phyloP scores from a whole-genome alignment of 2,797 vertebrate genomes.

The Phrynocephalus forsythii region DNA sequence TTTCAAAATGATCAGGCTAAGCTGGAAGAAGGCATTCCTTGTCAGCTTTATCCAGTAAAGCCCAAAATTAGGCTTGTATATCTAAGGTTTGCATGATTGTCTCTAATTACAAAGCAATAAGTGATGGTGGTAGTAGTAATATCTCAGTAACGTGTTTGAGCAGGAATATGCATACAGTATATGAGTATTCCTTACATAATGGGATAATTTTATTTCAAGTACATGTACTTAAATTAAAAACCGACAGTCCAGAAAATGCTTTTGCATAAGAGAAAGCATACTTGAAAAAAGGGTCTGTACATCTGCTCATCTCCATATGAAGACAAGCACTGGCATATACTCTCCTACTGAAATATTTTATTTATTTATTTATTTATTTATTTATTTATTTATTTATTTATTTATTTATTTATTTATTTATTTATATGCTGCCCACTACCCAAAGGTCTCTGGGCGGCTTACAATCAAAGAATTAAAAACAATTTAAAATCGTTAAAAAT shows the following conservation, averaged over 20 bases:
- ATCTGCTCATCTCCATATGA: neutral
- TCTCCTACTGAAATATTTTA: neutral
- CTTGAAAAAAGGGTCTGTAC: neutral
- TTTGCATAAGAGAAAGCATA: neutral
- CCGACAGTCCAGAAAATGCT: slow-evolving; percentile 3
- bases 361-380: no score
- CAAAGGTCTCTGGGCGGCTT: no score
- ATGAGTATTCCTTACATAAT: no score
- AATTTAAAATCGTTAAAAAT: no score
- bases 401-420: no score
- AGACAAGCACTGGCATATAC: no score
- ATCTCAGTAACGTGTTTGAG: neutral
- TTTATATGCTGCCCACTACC: no score
- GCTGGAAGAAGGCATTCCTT: neutral
- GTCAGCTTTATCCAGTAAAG: neutral
- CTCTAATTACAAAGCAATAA: neutral
- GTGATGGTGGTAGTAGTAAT: neutral
- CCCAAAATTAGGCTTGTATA: neutral
- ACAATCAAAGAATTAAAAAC: no score
- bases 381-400: no score
- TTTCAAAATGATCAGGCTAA: neutral
- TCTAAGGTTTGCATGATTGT: neutral
- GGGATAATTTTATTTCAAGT: no score
- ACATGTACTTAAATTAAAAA: slow-evolving; percentile 28
- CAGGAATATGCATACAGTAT: neutral